A percentile compares a stretch with the other conserved stretches of the same genome.
Evolutionary conservation across 1,140 invertebrate species (phyloP).

Genomic region (Wiebesia pumilae): DNA sequence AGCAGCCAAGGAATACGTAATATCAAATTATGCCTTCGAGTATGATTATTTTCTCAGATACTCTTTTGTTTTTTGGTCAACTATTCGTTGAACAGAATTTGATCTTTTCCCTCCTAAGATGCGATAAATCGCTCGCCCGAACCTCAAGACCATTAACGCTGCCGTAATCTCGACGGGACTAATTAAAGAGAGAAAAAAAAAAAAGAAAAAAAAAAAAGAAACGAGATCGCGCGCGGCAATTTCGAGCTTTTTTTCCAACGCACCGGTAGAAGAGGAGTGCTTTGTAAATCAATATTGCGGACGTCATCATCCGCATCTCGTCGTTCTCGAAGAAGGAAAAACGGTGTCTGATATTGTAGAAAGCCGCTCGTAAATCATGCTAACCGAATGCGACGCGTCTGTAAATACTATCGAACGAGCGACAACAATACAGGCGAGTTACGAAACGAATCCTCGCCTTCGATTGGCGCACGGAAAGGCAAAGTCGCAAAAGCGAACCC

Average conservation of each 20-base stretch:
- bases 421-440: not conserved
- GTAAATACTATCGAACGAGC: slow-evolving; percentile 1
- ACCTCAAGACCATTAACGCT: not conserved
- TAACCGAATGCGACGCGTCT: not conserved
- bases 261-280: not conserved
- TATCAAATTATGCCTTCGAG: too few relatives aligned
- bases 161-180: not conserved
- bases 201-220: too few relatives aligned
- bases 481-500: too few relatives aligned
- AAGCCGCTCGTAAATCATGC: not conserved
- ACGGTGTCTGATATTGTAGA: not conserved
- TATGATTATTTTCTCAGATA: not conserved
- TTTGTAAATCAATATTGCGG: not conserved
- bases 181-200: too few relatives aligned
- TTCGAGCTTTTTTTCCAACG: not conserved
- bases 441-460: not conserved
- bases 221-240: too few relatives aligned
- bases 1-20: too few relatives aligned
- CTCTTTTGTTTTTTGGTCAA: too few relatives aligned
- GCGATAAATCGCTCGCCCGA: not conserved
- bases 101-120: too few relatives aligned
- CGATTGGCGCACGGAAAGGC: not conserved
- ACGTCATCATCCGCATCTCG: not conserved
- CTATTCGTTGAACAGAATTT: too few relatives aligned
- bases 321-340: not conserved